Base-by-base conservation (phyloP, 2,797 vertebrate species). In the Enteromius paludinosus region DNA sequence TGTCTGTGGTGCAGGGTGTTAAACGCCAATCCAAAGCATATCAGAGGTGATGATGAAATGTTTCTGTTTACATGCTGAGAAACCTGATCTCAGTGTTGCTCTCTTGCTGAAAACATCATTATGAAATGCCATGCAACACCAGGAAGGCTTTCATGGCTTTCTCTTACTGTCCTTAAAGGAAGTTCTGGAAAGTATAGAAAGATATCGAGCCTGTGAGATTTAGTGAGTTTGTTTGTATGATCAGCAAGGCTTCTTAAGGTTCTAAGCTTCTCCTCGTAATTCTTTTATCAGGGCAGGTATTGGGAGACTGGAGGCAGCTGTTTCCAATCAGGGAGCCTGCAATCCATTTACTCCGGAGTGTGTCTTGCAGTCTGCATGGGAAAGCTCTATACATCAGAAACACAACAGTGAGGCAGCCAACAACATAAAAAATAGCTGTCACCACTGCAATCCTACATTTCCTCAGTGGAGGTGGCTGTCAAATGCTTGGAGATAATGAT, bases 401-500 rank as follows among this genome's bases (percentile, higher is more conserved):
- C 17, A 43, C 17, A 56, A 56, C n/a, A 69, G 8, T 30, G 15
- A 69, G 78, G 49, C 49, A 79, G 49, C n/a, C 69, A 69, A 59
- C 23, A 20, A 15, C 9, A 20, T 43, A 68, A 71, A 86, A 64
- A 79, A 79, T 84, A 69, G 28, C 77, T 35, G 4, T 76, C 70
- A 52, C 35, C 66, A 61, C 49, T 52, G 45, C 65, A 35, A 68
- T 83, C 72, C 66, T 10, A 11, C 45, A 52, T 72, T 70, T 49
- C 18, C 69, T 78, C 20, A 10, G 61, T 64, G 77, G 84, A 80
- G 87, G 64, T 66, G 73, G 79, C 68, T 74, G 72, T 82, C 83
- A 79, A 80, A 87, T 38, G 43, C 83, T 81, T 23, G 2, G 47
- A 17, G 54, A 59, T 86, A 86, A 86, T 86, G 79, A 84, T 75